phyloP scores from a whole-genome alignment of 2,888 invertebrate genomes.

The Orgyia antiqua region DNA sequence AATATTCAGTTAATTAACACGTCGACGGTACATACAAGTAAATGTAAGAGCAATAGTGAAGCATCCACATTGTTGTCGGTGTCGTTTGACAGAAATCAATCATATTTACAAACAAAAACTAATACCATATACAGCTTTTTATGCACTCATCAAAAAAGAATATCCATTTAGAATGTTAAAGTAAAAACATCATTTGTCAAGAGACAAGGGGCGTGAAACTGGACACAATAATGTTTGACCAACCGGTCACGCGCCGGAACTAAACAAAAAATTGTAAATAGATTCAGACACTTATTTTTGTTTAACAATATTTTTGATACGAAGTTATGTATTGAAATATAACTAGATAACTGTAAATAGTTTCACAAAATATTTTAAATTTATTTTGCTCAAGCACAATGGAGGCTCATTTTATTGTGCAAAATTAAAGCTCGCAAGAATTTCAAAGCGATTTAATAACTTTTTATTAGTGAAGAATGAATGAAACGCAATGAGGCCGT shows the following conservation, averaged over 20 bases:
- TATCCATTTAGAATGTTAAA: conserved; percentile 22
- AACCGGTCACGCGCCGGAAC: conserved; percentile 40
- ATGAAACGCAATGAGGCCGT: too few species aligned
- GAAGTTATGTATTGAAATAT: conserved; percentile 19
- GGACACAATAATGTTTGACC: conserved; percentile 44
- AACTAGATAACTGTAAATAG: conserved; percentile 15
- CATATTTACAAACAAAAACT: conserved; percentile 10
- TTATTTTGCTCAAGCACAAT: neutral
- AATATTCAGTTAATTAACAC: conserved; percentile 54
- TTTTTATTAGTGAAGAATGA: conserved; percentile 16
- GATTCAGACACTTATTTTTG: conserved; percentile 26
- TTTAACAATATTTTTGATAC: conserved; percentile 20
- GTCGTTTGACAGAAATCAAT: conserved; percentile 16
- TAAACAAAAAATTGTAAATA: conserved; percentile 36
- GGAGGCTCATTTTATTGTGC: conserved; percentile 6
- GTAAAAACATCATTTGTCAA: conserved; percentile 48
- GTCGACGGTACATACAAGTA: conserved; percentile 40
- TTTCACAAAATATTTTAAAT: neutral
- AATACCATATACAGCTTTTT: conserved; percentile 13
- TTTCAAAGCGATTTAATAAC: too few species aligned
- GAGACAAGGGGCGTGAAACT: conserved; percentile 50
- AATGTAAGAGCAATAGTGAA: too few species aligned
- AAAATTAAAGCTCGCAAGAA: conserved; percentile 7
- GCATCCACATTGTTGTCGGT: too few species aligned
- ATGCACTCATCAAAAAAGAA: conserved; percentile 14